Conservation (phyloP, 2,888 invertebrate genomes). For the Dryomyza anilis region DNA sequence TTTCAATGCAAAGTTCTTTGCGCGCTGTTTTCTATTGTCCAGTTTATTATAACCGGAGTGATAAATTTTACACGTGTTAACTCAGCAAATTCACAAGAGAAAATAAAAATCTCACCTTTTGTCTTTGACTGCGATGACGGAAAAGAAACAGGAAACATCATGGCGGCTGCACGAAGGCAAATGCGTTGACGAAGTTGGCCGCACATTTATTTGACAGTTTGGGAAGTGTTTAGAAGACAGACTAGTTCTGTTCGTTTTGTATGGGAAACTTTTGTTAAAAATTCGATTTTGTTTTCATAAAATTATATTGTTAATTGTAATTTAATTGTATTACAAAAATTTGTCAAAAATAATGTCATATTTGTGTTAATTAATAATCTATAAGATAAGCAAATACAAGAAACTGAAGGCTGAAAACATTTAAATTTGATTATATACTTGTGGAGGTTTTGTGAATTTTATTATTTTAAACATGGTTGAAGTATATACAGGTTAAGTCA, state of each 20-base stretch:
- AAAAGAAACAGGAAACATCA: slow-evolving; percentile 61
- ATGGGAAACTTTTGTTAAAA: no score
- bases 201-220: slow-evolving; percentile 33
- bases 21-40: background rate
- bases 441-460: no score
- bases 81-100: slow-evolving; percentile 46
- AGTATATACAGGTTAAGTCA: no score
- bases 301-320: no score
- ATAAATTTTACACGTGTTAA: slow-evolving; percentile 45
- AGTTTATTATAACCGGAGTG: background rate
- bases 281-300: no score
- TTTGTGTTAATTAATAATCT: no score
- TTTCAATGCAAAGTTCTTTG: background rate
- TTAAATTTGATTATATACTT: no score
- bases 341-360: no score
- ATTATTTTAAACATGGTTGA: no score
- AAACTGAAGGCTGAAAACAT: no score
- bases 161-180: slow-evolving; percentile 41
- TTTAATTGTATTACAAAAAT: no score
- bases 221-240: slow-evolving; percentile 32
- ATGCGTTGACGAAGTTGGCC: slow-evolving; percentile 47
- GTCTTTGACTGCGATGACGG: slow-evolving; percentile 51
- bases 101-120: slow-evolving; percentile 58
- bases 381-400: no score
- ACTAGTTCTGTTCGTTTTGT: background rate